Conservation (phyloP, 2,797 vertebrate species). For the Rhabdophis nuchalis region DNA sequence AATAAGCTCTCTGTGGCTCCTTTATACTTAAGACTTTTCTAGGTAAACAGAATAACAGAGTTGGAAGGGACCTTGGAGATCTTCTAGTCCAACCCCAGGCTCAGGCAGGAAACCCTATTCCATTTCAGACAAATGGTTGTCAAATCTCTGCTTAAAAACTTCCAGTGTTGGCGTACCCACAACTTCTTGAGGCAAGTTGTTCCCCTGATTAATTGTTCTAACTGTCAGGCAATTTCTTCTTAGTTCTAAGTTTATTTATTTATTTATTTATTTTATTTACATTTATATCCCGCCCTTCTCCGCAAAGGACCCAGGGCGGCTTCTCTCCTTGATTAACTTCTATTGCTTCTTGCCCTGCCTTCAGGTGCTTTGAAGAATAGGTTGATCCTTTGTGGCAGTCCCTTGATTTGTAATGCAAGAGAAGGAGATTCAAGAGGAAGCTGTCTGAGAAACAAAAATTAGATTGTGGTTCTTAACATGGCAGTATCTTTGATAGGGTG, state of each 20-base stretch:
- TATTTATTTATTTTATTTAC: too few species aligned
- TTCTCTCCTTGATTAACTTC: background rate
- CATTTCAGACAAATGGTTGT: background rate
- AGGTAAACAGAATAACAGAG: background rate
- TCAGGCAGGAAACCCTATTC: background rate
- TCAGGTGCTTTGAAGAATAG: background rate
- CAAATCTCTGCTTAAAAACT: background rate
- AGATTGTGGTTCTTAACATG: background rate
- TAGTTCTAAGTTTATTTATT: background rate
- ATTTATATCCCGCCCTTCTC: too few species aligned
- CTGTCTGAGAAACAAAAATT: background rate
- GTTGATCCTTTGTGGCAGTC: background rate
- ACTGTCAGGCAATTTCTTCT: background rate
- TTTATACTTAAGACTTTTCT: constrained; percentile 1
- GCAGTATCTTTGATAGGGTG: background rate
- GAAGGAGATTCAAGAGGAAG: background rate
- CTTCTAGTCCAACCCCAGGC: background rate
- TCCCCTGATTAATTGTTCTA: background rate
- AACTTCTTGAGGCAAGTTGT: background rate
- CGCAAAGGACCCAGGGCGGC: too few species aligned
- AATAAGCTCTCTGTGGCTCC: background rate
- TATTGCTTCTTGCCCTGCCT: background rate
- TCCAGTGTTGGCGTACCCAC: background rate
- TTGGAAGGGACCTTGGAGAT: background rate
- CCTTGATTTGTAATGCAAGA: background rate